phyloP scores from a whole-genome alignment of 1,140 invertebrate genomes.

The Brachionus calyciflorus region DNA sequence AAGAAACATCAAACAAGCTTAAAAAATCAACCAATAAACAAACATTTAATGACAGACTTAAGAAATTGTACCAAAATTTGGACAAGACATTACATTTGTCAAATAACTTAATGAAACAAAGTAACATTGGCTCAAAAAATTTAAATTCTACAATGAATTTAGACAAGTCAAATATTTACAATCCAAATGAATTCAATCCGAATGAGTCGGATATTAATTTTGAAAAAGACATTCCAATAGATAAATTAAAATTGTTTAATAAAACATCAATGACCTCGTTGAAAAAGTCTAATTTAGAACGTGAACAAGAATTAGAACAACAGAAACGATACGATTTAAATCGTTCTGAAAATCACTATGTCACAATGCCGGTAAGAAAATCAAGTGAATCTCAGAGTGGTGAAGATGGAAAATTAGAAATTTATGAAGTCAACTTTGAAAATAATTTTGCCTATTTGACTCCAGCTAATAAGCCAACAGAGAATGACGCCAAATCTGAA shows the following conservation, averaged over 20 bases:
- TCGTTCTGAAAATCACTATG: slow-evolving; percentile 33
- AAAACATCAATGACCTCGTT: not conserved
- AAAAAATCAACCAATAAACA: not conserved
- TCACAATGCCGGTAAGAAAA: not conserved
- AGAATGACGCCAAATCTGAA: not conserved
- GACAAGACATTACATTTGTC: not conserved
- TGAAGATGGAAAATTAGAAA: slow-evolving; percentile 31
- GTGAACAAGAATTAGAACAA: not conserved
- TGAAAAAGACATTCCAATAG: not conserved
- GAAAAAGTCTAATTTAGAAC: not conserved
- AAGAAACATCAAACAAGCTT: not conserved
- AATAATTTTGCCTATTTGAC: slow-evolving; percentile 33
- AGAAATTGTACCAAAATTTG: slow-evolving; percentile 32
- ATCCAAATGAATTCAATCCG: slow-evolving; percentile 5
- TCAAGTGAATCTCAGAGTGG: not conserved
- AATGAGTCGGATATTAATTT: slow-evolving; percentile 15
- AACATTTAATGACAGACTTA: slow-evolving; percentile 24
- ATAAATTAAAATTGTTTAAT: slow-evolving; percentile 8
- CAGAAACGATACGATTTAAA: not conserved
- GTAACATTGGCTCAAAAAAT: not conserved
- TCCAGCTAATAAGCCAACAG: not conserved
- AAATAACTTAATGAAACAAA: not conserved
- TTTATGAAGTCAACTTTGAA: slow-evolving; percentile 40
- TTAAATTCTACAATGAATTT: slow-evolving; percentile 12
- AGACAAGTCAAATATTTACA: slow-evolving; percentile 1